Base-by-base conservation (phyloP, 2,113 vertebrate genomes). In the Leptocoma aspasia region DNA sequence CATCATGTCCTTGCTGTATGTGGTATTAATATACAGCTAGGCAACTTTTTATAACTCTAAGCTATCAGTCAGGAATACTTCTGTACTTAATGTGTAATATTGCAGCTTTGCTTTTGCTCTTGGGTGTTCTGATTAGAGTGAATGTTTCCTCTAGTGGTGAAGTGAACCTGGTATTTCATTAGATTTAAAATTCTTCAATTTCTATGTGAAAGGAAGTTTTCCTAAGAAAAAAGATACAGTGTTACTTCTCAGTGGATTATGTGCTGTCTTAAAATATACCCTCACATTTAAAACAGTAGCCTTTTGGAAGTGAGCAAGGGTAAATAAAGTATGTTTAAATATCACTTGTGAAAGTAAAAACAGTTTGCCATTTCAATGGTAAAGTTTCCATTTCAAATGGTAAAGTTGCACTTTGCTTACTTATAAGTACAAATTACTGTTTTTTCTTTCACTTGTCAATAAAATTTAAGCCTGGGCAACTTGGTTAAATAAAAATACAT, bases 111-210 rank as follows among this genome's bases (percentile, higher is more conserved):
- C 16, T 76, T 85, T 92, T 88, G 35, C 33, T 90, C 11, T 79
- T 0, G 0, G 21, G 3, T 71, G 10, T 6, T 75, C 30, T 3
- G 0, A n/a, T 63, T n/a, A 82, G 31, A 82, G 30, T 65, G 50
- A 50, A 44, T 56, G 21, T 33, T 82, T 95, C 42, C 44, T 80
- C 7, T 35, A 22, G 18, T 47, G 9, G 64, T 47, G 21, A 56
- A 31, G 39, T 3, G 6, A 86, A 19, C 12, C 23, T 70, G 20
- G 1, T 63, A 33, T 54, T 82, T 57, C 33, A 50, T 84, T 37
- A 70, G 60, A 49, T 26, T 63, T 81, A 35, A 59, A 86, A 39
- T 41, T 78, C 33, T 89, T 64, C 27, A 17, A 23, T 84, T 68
- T 71, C 41, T 82, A 3, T 53, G 8, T 79, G 31, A 50, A 61